Evolutionary conservation across 2,888 invertebrate species (phyloP).

Genomic region (Peribatodes rhomboidaria): DNA sequence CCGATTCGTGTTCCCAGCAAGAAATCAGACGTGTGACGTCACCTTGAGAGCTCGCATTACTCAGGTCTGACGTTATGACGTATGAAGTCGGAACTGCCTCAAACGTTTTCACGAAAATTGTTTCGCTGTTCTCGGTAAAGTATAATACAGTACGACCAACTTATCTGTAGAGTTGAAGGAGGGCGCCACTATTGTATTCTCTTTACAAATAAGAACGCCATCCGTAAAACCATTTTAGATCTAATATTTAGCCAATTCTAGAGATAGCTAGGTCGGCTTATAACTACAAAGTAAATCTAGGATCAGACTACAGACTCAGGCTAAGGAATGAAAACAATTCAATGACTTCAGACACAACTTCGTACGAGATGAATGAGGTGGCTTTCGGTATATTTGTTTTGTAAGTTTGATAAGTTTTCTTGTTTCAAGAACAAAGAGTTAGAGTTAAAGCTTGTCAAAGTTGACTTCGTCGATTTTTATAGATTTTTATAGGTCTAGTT

Average conservation of each 20-base stretch:
- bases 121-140: slow-evolving; percentile 32
- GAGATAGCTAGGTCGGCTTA: neutral
- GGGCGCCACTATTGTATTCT: neutral
- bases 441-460: slow-evolving; percentile 2
- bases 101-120: slow-evolving; percentile 37
- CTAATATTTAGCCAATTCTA: neutral
- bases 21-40: slow-evolving; percentile 15
- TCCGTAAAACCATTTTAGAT: neutral
- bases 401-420: slow-evolving; percentile 16
- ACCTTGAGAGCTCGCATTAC: slow-evolving; percentile 10
- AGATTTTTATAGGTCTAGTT: no score
- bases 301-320: slow-evolving; percentile 22
- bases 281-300: slow-evolving; percentile 24
- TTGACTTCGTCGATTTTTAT: neutral
- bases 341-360: slow-evolving; percentile 13
- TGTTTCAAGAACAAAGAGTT: slow-evolving; percentile 9
- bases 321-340: no score
- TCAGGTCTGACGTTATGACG: slow-evolving; percentile 20
- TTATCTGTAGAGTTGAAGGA: neutral
- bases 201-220: neutral
- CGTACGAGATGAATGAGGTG: slow-evolving; percentile 25
- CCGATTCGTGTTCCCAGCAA: slow-evolving; percentile 1
- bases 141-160: slow-evolving; percentile 12
- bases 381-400: slow-evolving; percentile 29
- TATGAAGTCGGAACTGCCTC: slow-evolving; percentile 14